Percentiles rank a stretch among this genome's conserved stretches.
Conservation (phyloP, 2,888 invertebrate genomes). For the Empis livida region DNA sequence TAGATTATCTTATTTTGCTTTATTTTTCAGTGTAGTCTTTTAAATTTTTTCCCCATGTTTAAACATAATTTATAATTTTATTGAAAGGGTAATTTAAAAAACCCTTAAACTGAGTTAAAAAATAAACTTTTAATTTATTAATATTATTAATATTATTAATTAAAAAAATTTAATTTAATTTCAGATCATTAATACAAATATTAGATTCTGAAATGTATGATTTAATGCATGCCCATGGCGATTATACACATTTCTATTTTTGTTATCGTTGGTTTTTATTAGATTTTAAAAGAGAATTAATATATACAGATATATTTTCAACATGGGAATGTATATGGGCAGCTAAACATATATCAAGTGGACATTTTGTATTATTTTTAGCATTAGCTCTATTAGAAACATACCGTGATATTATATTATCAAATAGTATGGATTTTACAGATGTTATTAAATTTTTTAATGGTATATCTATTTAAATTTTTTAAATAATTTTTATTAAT, state of each 20-base stretch:
- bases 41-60: no score
- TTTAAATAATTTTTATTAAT: background rate
- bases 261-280: conserved; percentile 95
- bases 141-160: background rate
- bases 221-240: conserved; percentile 87
- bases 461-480: conserved; percentile 62
- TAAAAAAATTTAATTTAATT: conserved; percentile 10
- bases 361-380: conserved; percentile 84
- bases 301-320: conserved; percentile 86
- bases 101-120: no score
- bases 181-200: conserved; percentile 67
- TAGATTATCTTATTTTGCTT: no score
- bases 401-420: conserved; percentile 86
- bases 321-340: conserved; percentile 97
- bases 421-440: conserved; percentile 95
- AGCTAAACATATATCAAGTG: conserved; percentile 71
- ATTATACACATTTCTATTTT: conserved; percentile 95
- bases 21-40: no score
- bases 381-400: conserved; percentile 84
- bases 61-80: no score
- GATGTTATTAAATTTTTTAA: conserved; percentile 98
- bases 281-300: conserved; percentile 87
- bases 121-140: no score
- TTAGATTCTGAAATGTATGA: conserved; percentile 89
- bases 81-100: no score